Base-by-base conservation (phyloP, 2,113 vertebrate species). In the Herpailurus yagouaroundi region DNA sequence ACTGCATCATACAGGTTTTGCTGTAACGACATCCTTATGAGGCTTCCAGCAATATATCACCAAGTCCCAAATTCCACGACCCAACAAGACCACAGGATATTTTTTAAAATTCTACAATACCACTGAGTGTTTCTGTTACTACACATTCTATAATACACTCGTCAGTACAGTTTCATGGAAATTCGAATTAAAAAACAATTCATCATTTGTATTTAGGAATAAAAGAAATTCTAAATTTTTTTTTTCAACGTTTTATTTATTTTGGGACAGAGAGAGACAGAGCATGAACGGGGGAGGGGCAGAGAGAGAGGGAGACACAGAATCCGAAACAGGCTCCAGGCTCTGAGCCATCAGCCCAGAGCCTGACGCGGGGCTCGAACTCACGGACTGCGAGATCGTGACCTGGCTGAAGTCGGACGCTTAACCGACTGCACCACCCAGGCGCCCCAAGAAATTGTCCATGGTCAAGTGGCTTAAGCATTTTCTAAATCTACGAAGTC, bases 111-210 rank as follows among this genome's bases (percentile, higher is more conserved):
- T 88, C 7, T 64, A 57, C 21, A 60, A 16, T 48, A 29, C 7
- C 50, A 89, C 31, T 80, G 9, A 81, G 5, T 48, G 83, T 57
- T 45, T 29, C 55, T 52, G n/a, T 87, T 23, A 45, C 64, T 33
- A 90, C 68, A 0, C 41, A 73, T 29, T 73, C 23, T n/a, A 55
- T 21, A 68, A 76, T 33, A 48, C 5, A 89, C 6, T 14, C 80
- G 48, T 52, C 68, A n/a, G 55, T 57, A 18, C 6, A 64, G 41
- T 55, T 79, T 84, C 64, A 89, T 50, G 52, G 33, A 8, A 91
- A 97, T 68, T 86, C 85, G 84, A 57, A 74, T 63, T 63, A 7
- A 86, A 79, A 96, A 74, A 36, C 2, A 83, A 86, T 68, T 74
- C 7, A 16, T 69, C 36, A 82, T 50, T 94, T 89, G 29, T 88